Percentiles rank a stretch among this genome's conserved stretches.
phyloP scores from a whole-genome alignment of 2,888 invertebrate genomes.

The Petrolisthes cinctipes region DNA sequence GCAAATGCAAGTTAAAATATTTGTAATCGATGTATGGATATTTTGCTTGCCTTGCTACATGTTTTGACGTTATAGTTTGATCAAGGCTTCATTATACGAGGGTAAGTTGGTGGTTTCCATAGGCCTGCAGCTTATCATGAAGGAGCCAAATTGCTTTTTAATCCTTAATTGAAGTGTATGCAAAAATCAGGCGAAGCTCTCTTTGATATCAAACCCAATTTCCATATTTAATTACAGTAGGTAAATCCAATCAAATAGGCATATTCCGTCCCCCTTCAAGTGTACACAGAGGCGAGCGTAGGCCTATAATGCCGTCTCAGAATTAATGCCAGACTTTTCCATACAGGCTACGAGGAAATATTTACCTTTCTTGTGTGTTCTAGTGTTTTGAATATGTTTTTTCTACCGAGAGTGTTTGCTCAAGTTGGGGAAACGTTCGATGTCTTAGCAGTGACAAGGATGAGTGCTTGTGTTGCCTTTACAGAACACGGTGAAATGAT shows the following conservation, averaged over 20 bases:
- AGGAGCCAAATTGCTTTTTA: conserved; percentile 22
- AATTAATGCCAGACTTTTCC: conserved; percentile 23
- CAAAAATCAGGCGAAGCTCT: conserved; percentile 38
- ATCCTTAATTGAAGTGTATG: conserved; percentile 49
- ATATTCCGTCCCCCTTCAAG: conserved; percentile 44
- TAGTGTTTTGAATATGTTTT: too few relatives aligned
- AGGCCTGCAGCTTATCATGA: conserved; percentile 26
- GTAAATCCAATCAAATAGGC: conserved; percentile 59
- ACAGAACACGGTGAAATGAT: conserved; percentile 28
- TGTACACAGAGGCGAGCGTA: conserved; percentile 37
- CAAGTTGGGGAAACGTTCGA: not conserved
- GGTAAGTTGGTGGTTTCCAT: not conserved
- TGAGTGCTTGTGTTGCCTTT: not conserved
- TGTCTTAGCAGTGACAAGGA: not conserved
- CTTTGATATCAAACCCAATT: conserved; percentile 57
- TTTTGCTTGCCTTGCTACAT: not conserved
- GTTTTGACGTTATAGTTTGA: not conserved
- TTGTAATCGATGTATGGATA: not conserved
- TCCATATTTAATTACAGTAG: conserved; percentile 60
- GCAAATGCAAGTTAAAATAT: not conserved
- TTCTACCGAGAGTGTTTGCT: not conserved
- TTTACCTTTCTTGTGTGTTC: not conserved
- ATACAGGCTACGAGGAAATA: not conserved
- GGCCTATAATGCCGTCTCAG: conserved; percentile 30
- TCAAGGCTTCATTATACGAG: too few relatives aligned